Evolutionary conservation across 1,140 invertebrate species (phyloP), one percentile per base, ranked within the genome.

Genomic region (Pteromalus puparum): DNA sequence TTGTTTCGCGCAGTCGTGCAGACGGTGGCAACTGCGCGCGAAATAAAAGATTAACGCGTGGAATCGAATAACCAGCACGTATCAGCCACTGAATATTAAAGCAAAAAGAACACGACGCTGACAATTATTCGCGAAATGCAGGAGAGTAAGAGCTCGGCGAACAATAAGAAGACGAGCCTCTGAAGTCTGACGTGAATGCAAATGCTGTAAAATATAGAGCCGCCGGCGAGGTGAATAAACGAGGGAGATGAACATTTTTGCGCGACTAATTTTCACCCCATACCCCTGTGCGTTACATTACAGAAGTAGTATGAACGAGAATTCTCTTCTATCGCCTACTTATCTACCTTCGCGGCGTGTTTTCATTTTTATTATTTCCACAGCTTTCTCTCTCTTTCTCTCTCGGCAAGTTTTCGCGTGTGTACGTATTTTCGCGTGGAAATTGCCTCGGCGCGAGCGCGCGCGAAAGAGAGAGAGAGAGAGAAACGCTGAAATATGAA

Each of bases 401-500:
- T 61, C 38, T n/a, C 10, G 81, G 42, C 74, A 42, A 83, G 42
- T 77, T 83, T 77, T 65, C 48, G 76, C 48, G 46, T 82, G 46
- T 82, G 42, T 38, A 65, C 12, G 61, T 53, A 30, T 30, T 61
- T 81, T 72, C 73, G 68, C 42, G 53, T 61, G 53, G 53, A 61
- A 81, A 42, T 81, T 46, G 79, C 72, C 46, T 81, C 34, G n/a
- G 21, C 79, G 26, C 13, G 26, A 12, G 24, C 9, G 28, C 9
- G 13, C 15, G 46, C 15, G 46, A 48, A 13, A 48, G 46, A 48
- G 46, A 48, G 46, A 48, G 46, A 48, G 46, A 48, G 70, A 18
- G 70, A 73, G 67, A 48, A 77, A 77, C 65, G 61, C 5, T 83
- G 74, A 77, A 83, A 83, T 70, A 83, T 70, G 65, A 77, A 67